Conservation (phyloP, 1,140 invertebrate genomes). For the Ditylenchus dipsaci region DNA sequence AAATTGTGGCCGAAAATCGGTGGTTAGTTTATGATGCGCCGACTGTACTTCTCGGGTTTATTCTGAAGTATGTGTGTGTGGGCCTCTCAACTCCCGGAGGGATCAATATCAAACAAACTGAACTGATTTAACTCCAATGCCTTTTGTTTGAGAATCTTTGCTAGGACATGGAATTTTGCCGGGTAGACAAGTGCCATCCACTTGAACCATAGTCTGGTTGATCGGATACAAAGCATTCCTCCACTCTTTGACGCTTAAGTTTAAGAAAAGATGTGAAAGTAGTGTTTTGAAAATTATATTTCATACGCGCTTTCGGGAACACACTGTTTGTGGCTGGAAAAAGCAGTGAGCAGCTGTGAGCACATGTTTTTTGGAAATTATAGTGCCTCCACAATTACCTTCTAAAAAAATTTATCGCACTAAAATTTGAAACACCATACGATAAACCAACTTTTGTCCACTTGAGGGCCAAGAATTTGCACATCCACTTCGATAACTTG, state of each 20-base stretch:
- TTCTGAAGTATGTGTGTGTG: no score
- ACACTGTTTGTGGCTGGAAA: constrained; percentile 1
- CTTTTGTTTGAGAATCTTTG: background rate
- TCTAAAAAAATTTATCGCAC: background rate
- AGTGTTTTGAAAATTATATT: background rate
- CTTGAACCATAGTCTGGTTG: background rate
- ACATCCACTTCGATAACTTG: constrained; percentile 1
- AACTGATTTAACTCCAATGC: background rate
- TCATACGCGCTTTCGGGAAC: background rate
- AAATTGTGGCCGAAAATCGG: no score
- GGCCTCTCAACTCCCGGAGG: no score
- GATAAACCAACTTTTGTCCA: background rate
- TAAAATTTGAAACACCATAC: background rate
- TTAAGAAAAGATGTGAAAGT: background rate
- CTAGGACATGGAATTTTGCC: background rate
- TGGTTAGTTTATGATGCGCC: no score
- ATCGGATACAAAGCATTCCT: background rate
- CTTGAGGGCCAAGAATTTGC: background rate
- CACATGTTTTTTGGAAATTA: background rate
- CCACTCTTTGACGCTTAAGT: background rate
- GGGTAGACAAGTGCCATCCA: background rate
- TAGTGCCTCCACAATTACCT: background rate
- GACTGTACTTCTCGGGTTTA: no score
- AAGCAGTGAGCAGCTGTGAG: constrained; percentile 1
- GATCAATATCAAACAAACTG: no score